Percentiles rank a stretch among this genome's conserved stretches.
Conservation (phyloP, 2,113 vertebrate species). For the Onychorhynchus coronatus region DNA sequence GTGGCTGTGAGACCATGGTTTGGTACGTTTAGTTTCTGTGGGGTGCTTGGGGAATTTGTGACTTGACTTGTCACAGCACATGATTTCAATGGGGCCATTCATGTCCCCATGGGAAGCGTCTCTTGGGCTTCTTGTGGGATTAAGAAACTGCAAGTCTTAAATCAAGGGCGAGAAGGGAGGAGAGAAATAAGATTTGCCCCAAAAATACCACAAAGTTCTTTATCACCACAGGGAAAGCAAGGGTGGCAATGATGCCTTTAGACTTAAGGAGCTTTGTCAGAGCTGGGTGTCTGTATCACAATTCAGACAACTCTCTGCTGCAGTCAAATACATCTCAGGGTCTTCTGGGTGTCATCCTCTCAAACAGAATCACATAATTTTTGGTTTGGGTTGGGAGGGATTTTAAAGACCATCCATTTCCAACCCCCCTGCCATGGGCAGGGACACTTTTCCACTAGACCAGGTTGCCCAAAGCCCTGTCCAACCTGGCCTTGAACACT, state of each 20-base stretch:
- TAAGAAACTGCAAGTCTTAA: background rate
- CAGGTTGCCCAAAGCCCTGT: background rate
- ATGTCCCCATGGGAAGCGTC: background rate
- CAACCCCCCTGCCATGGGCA: background rate
- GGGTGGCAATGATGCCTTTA: background rate
- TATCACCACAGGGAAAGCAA: background rate
- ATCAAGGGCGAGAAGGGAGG: background rate
- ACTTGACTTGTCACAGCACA: background rate
- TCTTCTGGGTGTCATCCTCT: background rate
- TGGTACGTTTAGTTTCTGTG: background rate
- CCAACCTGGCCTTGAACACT: background rate
- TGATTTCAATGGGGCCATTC: background rate
- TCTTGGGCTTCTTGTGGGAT: background rate
- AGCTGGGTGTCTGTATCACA: background rate
- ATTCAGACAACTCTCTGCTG: background rate
- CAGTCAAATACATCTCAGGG: background rate
- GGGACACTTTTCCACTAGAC: background rate
- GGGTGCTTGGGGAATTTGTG: background rate
- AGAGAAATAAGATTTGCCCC: background rate
- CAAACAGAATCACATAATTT: background rate
- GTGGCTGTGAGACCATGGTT: background rate
- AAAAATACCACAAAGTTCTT: background rate
- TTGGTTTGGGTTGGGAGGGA: background rate
- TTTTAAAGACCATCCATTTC: background rate
- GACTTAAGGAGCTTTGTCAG: background rate